Percentiles rank a stretch among this genome's conserved stretches.
phyloP scores from a whole-genome alignment of 2,113 vertebrate species.

The Sylvietta virens region DNA sequence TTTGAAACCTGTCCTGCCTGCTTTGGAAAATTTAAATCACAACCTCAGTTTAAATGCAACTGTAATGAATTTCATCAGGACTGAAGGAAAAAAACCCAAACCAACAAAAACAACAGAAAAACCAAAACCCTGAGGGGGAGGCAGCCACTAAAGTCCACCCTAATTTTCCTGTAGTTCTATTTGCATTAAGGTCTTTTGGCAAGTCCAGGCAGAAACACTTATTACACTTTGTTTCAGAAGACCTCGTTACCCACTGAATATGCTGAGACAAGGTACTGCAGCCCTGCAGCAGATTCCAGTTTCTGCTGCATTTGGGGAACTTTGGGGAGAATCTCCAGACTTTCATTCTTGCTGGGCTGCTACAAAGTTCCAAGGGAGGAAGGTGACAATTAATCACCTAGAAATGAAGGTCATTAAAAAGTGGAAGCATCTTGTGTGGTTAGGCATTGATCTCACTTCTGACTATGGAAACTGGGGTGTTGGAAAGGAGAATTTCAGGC shows the following conservation, averaged over 20 bases:
- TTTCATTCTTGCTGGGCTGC: not conserved
- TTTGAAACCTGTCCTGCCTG: slow-evolving; percentile 51
- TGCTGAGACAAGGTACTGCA: not conserved
- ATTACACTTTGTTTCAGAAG: not conserved
- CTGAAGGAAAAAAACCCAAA: not conserved
- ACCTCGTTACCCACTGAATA: not conserved
- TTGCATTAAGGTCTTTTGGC: slow-evolving; percentile 38
- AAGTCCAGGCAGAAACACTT: slow-evolving; percentile 42
- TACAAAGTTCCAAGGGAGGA: not conserved
- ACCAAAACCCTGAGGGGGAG: not conserved
- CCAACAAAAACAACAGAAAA: not conserved
- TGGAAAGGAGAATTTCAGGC: not conserved
- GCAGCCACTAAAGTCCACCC: slow-evolving; percentile 40
- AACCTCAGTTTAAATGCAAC: slow-evolving; percentile 18
- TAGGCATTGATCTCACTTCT: not conserved
- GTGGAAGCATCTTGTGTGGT: not conserved
- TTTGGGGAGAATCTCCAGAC: not conserved
- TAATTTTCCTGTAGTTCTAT: slow-evolving; percentile 18
- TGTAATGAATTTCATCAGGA: slow-evolving; percentile 41
- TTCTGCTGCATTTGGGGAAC: not conserved
- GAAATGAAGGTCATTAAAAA: not conserved
- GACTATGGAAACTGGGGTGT: not conserved
- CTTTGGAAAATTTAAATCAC: slow-evolving; percentile 48
- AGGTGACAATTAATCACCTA: not conserved
- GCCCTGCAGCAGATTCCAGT: not conserved